Evolutionary conservation across 2,888 invertebrate species (phyloP).

Genomic region (Baccha elongata): DNA sequence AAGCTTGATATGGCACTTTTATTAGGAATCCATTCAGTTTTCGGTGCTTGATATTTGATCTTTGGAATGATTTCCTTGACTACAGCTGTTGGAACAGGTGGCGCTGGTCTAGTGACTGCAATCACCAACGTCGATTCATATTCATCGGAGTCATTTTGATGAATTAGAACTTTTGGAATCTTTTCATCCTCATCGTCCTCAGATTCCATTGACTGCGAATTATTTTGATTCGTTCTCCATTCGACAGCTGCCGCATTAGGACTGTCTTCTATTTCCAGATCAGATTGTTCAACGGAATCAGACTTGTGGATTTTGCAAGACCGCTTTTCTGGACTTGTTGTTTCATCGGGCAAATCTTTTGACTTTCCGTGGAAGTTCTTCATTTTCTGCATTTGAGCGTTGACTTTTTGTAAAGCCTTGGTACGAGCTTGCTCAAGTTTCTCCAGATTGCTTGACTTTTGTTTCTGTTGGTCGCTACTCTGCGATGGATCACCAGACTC

Average conservation of each 20-base stretch:
- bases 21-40: constrained; percentile 77
- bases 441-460: constrained; percentile 75
- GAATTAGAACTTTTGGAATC: constrained; percentile 79
- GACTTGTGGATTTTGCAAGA: constrained; percentile 4
- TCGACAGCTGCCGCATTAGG: constrained; percentile 69
- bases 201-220: constrained; percentile 75
- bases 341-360: constrained; percentile 40
- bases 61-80: constrained; percentile 65
- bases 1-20: constrained; percentile 76
- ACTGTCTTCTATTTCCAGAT: constrained; percentile 67
- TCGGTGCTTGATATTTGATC: constrained; percentile 43
- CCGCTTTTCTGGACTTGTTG: constrained; percentile 49
- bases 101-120: constrained; percentile 78
- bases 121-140: constrained; percentile 80
- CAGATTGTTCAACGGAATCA: constrained; percentile 50
- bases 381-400: constrained; percentile 78
- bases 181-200: constrained; percentile 58
- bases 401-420: constrained; percentile 77
- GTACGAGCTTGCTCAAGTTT: constrained; percentile 75
- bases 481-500: constrained; percentile 62
- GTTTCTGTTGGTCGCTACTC: constrained; percentile 49
- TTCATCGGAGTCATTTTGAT: constrained; percentile 79
- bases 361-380: constrained; percentile 76
- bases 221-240: constrained; percentile 79
- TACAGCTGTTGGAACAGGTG: constrained; percentile 62